Base-by-base conservation (phyloP, 2,113 vertebrate species). In the Antechinus flavipes region DNA sequence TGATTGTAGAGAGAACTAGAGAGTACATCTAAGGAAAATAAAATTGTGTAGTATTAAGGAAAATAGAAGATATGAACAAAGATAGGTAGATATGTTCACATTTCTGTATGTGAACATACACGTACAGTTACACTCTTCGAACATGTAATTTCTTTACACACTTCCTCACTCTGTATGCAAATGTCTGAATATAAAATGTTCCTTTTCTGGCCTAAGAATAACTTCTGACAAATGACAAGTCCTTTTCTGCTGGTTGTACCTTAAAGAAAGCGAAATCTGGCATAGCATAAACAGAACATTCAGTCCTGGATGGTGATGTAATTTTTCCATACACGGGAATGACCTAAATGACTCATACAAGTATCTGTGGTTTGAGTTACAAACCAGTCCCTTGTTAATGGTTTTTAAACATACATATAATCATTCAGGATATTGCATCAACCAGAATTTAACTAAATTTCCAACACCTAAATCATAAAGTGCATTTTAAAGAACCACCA, bases 321-420 rank as follows among this genome's bases (percentile, higher is more conserved):
- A 98, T 98, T 98, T 98, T 98, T 98, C 98, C 98, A 98, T 94
- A 98, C 95, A 98, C 91, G 96, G 96, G 96, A 98, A 98, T 96
- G 96, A 98, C 98, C 97, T 98, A 98, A 97, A 98, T 98, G 97
- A 98, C 97, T 98, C 97, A 97, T 97, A 96, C 97, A 95, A 95
- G 94, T 98, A 98, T 97, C 95, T 98, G 97, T 95, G 92, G 96
- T 97, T 92, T 97, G 93, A 98, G 94, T 97, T 98, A 97, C 96
- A 95, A 98, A 91, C 96, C 54, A 97, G 96, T 98, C 93, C 95
- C 95, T 93, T 94, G 94, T 94, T 94, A 97, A 98, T 95, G 95
- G 97, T 95, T 49, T 50, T 25, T 26, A 30, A 42, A 42, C 14
- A 93, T 58, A 97, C 53, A 96, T 91, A 84, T 92, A 91, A 93